phyloP scores from a whole-genome alignment of 2,888 invertebrate genomes.

The Rapana venosa region DNA sequence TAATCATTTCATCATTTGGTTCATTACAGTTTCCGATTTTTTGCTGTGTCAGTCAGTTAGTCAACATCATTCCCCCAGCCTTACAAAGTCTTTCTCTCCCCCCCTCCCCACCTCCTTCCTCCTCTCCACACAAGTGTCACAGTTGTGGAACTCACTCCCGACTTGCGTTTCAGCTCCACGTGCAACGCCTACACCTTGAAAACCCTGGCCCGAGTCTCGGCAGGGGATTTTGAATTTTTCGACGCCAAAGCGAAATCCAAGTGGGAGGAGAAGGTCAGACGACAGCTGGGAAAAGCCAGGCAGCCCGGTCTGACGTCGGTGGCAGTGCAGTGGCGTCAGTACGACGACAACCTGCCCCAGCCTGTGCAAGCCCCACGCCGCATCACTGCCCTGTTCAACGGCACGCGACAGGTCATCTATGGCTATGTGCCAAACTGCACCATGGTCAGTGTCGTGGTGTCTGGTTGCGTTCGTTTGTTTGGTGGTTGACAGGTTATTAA shows the following conservation, averaged over 20 bases:
- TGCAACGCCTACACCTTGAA: constrained; percentile 70
- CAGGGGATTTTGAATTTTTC: constrained; percentile 73
- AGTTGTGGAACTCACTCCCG: background rate
- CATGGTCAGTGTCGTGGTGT: constrained; percentile 62
- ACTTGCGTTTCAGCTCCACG: constrained; percentile 58
- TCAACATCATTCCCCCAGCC: no score
- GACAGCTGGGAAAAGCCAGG: constrained; percentile 67
- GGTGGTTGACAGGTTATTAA: background rate
- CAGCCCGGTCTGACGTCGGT: constrained; percentile 76
- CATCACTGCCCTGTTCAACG: constrained; percentile 77
- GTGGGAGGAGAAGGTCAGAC: constrained; percentile 73
- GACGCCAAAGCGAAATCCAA: constrained; percentile 74
- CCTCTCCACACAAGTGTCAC: no score
- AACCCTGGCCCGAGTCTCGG: constrained; percentile 70
- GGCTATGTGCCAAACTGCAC: constrained; percentile 76
- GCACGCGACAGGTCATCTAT: constrained; percentile 75
- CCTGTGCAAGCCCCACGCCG: constrained; percentile 75
- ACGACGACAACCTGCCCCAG: constrained; percentile 62
- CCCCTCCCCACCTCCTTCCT: no score
- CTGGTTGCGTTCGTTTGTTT: background rate
- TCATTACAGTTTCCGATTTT: no score
- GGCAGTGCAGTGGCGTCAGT: constrained; percentile 74
- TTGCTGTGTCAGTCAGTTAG: no score
- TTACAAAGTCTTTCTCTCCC: no score
- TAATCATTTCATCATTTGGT: no score